Evolutionary conservation across 1,140 invertebrate genomes (phyloP), one percentile per base, ranked within the genome.

Genomic region (Phortica variegata): DNA sequence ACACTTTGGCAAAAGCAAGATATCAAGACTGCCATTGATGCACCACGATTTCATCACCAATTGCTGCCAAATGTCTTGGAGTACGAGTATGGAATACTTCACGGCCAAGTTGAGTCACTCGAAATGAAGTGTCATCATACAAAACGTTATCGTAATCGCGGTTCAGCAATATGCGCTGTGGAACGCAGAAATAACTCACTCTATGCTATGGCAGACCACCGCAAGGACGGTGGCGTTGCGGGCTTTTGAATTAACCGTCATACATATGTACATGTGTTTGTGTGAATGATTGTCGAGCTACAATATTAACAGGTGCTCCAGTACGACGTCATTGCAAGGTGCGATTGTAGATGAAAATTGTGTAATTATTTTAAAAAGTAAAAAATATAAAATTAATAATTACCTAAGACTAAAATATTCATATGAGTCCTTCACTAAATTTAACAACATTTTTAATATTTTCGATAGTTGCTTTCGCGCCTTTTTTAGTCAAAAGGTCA

Each of bases 41-140:
- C 83, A 0, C 83, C 85, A 3, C 81, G 95, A 52, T 79, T 98
- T 33, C 96, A 99, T 79, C 95, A 99, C 77, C 96, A 99, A 70
- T 80, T 98, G 4, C 80, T 85, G 52, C 97, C 97, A 0, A 91
- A 95, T 82, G 69, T 84, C 40, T 60, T 97, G 0, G 68, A 81
- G 33, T 89, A 93, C 66, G 95, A 99, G 15, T 74, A 62, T 31
- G 71, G 71, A 0, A 42, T 65, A 49, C 76, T 79, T 43, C 80
- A 90, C 80, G 78, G 83, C 37, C 75, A 90, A 31, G 65, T 91
- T 3, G 74, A 84, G 23, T 85, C 83, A 2, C 70, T 94, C 23
- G 66, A 82, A 54, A 65, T 73, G 3, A 78, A 86, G 23, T 90
- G 90, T 0, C 90, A 94, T 61, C 77, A 79, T 32, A 83, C 82